Conservation (phyloP, 2,797 vertebrate species). For the Ciconia nigra region DNA sequence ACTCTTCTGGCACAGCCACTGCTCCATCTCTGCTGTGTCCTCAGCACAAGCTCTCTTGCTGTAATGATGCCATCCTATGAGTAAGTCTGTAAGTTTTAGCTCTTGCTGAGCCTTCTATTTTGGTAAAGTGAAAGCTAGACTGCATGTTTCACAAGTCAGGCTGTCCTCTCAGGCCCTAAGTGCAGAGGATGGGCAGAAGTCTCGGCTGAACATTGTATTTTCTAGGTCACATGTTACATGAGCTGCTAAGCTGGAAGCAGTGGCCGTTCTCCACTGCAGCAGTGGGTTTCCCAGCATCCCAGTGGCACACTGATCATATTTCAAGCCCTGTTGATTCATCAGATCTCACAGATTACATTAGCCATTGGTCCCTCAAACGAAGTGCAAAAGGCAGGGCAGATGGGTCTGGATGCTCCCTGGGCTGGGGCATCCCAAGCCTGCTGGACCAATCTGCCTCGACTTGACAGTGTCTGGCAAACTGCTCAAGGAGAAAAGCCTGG, state of each 20-base stretch:
- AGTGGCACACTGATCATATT: background rate
- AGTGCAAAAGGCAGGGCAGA: background rate
- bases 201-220: background rate
- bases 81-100: background rate
- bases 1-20: background rate
- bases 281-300: background rate
- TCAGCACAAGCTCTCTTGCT: background rate
- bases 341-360: background rate
- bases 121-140: background rate
- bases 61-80: background rate
- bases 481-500: background rate
- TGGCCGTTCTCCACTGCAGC: background rate
- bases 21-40: background rate
- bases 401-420: background rate
- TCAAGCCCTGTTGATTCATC: background rate
- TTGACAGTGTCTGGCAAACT: background rate
- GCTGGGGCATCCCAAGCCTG: background rate
- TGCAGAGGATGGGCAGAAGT: background rate
- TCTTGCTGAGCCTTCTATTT: background rate
- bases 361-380: background rate
- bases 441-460: background rate
- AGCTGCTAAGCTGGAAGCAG: background rate
- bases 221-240: background rate
- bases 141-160: background rate
- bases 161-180: background rate